Percentiles rank a stretch among this genome's conserved stretches.
phyloP scores from a whole-genome alignment of 2,113 vertebrate species.

The Tiliqua scincoides region DNA sequence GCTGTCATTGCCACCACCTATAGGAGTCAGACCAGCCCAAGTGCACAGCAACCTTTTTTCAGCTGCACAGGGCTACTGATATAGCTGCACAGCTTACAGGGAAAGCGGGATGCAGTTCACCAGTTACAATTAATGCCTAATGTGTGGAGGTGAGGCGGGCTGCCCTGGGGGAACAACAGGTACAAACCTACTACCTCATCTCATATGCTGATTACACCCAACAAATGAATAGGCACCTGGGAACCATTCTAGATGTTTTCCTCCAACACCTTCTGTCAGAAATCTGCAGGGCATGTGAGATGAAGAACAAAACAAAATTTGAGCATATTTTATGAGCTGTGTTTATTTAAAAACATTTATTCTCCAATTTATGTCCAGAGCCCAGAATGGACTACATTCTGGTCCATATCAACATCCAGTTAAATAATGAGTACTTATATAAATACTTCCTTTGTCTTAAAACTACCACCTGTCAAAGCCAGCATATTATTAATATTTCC shows the following conservation, averaged over 20 bases:
- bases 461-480: no score
- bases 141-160: background rate
- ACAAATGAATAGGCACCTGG: background rate
- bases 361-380: background rate
- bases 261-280: background rate
- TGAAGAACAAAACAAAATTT: background rate
- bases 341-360: no score
- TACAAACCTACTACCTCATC: background rate
- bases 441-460: no score
- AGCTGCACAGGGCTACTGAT: no score
- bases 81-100: no score
- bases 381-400: background rate
- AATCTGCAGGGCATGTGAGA: background rate
- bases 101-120: no score
- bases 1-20: no score
- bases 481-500: no score
- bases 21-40: no score
- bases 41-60: no score
- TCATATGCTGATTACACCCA: background rate
- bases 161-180: background rate
- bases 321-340: background rate
- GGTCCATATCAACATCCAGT: background rate
- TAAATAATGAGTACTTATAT: background rate
- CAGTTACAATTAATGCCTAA: background rate
- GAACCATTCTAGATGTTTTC: background rate